Evolutionary conservation across 2,888 invertebrate species (phyloP).

Genomic region (Onthophagus sagittarius): DNA sequence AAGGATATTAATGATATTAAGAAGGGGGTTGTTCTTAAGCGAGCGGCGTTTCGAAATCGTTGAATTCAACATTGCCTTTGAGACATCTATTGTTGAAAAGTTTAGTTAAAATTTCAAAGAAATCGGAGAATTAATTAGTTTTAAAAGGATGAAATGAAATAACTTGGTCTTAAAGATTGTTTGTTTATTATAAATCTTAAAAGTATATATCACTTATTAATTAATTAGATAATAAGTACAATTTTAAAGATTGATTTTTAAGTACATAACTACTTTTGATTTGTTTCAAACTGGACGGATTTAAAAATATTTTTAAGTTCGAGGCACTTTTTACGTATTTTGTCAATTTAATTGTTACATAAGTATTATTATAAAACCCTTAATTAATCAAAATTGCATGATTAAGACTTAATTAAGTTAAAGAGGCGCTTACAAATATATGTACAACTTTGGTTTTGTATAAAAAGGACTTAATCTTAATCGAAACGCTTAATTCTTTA

Average conservation of each 20-base stretch:
- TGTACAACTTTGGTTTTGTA: constrained; percentile 32
- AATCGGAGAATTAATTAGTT: too few species aligned
- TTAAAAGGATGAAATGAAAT: too few species aligned
- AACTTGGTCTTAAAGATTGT: too few species aligned
- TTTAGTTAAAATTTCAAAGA: too few species aligned
- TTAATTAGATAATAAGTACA: too few species aligned
- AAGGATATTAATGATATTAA: too few species aligned
- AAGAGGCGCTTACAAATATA: constrained; percentile 17
- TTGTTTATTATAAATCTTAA: too few species aligned
- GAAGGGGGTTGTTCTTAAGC: too few species aligned
- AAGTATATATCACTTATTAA: too few species aligned
- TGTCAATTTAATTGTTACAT: neutral
- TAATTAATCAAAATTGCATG: neutral
- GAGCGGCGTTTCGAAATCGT: too few species aligned
- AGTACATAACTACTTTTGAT: neutral
- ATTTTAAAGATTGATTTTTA: neutral
- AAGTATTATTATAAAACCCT: neutral
- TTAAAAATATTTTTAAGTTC: neutral
- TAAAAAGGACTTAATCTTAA: constrained; percentile 17
- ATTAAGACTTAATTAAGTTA: neutral
- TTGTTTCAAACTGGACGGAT: neutral
- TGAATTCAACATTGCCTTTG: too few species aligned
- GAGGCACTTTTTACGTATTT: neutral
- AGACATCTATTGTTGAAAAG: too few species aligned
- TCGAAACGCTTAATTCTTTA: constrained; percentile 19